These are phyloP conservation scores for Zelleria hepariella DNA, from an alignment of 2,888 invertebrate genomes.

Conservation along the genomic window DNA sequence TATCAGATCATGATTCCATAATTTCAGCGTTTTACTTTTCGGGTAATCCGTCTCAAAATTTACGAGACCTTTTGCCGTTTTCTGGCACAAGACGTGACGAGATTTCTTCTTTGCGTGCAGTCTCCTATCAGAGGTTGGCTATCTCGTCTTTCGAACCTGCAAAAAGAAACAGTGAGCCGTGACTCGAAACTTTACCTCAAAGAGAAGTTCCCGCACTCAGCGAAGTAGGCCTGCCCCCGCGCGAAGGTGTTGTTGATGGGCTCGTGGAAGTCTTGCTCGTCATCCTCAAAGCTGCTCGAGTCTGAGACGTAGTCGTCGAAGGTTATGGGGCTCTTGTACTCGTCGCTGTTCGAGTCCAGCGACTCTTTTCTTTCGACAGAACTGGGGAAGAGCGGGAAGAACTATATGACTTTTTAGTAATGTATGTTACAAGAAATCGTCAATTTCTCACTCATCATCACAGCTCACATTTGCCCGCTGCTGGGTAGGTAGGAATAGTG, in stretches of 20 bases:
- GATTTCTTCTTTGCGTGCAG: no score
- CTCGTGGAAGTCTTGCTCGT: conserved; percentile 45
- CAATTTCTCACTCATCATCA: no score
- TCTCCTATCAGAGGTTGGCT: no score
- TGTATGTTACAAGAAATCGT: not conserved
- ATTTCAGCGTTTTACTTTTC: no score
- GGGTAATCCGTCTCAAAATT: no score
- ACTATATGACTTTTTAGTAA: not conserved
- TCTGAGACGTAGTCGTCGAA: conserved; percentile 41
- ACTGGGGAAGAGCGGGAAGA: conserved; percentile 14
- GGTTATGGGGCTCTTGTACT: conserved; percentile 26
- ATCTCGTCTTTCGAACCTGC: no score
- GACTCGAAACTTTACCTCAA: conserved; percentile 27
- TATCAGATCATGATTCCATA: no score
- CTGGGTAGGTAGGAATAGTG: no score
- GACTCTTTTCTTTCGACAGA: conserved; percentile 31
- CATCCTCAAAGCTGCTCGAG: conserved; percentile 39
- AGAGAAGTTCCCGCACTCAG: conserved; percentile 50
- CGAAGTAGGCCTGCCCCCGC: conserved; percentile 25
- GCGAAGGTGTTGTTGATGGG: conserved; percentile 36
- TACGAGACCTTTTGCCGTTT: no score
- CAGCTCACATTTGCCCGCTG: no score
- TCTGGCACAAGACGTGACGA: no score
- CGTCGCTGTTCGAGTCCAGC: conserved; percentile 41
- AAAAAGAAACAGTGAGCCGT: no score